Conservation (phyloP, 2,113 vertebrate genomes). For the Fulmarus glacialis region DNA sequence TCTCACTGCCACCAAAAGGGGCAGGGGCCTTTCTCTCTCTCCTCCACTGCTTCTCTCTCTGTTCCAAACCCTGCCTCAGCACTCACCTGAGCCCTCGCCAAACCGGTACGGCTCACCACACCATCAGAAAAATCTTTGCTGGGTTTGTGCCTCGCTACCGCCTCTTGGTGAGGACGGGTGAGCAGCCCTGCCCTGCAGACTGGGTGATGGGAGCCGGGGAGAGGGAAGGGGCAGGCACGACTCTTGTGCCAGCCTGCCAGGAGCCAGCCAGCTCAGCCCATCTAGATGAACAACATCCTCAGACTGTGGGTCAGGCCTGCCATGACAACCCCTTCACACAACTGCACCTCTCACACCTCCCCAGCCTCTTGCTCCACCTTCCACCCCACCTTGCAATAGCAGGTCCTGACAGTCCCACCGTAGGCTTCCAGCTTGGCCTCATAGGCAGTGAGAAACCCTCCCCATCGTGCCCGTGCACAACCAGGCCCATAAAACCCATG, state of each 20-base stretch:
- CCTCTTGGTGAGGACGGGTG: neutral
- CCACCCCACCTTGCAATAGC: neutral
- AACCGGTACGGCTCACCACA: neutral
- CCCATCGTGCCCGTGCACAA: accelerated
- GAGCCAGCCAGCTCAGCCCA: neutral
- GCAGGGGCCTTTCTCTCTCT: neutral
- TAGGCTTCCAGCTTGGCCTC: neutral
- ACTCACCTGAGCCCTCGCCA: accelerated
- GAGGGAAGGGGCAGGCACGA: neutral
- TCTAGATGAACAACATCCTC: neutral
- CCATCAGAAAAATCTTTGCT: neutral
- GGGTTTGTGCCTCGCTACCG: neutral
- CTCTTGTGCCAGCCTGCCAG: accelerated
- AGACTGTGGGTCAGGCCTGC: neutral
- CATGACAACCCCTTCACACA: neutral
- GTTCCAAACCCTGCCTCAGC: neutral
- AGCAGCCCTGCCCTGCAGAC: neutral
- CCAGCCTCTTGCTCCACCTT: neutral
- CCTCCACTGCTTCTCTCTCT: neutral
- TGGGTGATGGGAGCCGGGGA: neutral
- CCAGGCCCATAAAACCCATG: neutral
- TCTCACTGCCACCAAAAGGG: neutral
- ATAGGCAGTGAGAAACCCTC: neutral
- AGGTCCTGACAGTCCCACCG: neutral
- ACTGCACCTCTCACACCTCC: neutral